Conservation (phyloP, 2,797 vertebrate genomes). For the Hapalemur alaotrensis region DNA sequence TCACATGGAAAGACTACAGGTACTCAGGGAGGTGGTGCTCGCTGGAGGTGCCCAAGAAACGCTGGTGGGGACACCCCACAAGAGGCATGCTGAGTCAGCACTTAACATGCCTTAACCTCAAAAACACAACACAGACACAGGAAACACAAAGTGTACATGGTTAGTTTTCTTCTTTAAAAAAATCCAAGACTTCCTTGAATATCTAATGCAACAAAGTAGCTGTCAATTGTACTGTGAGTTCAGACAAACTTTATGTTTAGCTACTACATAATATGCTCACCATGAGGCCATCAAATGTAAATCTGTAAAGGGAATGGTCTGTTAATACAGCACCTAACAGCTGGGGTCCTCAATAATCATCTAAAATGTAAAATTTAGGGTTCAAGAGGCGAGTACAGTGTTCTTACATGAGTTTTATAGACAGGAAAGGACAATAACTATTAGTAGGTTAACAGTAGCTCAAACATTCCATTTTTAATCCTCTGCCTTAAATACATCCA, state of each 20-base stretch:
- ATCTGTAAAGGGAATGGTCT: neutral
- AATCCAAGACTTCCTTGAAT: neutral
- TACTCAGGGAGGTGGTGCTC: neutral
- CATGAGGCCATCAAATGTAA: neutral
- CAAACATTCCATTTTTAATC: neutral
- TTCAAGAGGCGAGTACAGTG: no score
- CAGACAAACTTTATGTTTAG: neutral
- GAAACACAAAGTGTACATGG: neutral
- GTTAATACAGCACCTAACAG: neutral
- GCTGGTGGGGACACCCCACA: rapidly evolving
- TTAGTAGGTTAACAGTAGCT: neutral
- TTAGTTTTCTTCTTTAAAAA: neutral
- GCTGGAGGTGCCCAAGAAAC: neutral
- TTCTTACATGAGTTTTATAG: neutral
- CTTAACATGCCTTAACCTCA: neutral
- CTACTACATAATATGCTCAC: neutral
- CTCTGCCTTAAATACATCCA: neutral
- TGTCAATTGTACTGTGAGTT: neutral
- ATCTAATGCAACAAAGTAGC: neutral
- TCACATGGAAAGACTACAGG: neutral
- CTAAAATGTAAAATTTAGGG: neutral
- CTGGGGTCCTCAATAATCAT: neutral
- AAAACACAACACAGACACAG: neutral
- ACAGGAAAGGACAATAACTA: neutral
- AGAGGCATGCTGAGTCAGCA: neutral